Evolutionary conservation across 92 coral and sea anemone genomes (phyloP).

Genomic region (Metridium senile): DNA sequence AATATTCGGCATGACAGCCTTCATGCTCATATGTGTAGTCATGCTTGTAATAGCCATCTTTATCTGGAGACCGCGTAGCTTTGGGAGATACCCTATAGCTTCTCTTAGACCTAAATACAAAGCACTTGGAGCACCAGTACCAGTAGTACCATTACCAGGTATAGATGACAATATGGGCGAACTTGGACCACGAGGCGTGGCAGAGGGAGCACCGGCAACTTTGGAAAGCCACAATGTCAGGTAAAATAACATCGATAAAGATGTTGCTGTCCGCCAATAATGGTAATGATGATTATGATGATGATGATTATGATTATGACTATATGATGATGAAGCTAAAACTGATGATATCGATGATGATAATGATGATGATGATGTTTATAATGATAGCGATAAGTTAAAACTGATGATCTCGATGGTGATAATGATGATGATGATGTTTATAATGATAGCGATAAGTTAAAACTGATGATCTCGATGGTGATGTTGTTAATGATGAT

Average conservation of each 20-base stretch:
- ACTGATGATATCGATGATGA: too few relatives aligned
- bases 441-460: too few relatives aligned
- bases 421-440: too few relatives aligned
- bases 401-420: too few relatives aligned
- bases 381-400: too few relatives aligned
- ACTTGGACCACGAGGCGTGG: constrained; percentile 93
- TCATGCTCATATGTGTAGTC: constrained; percentile 89
- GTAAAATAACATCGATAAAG: background rate
- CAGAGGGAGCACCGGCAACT: constrained; percentile 85
- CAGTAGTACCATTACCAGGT: constrained; percentile 96
- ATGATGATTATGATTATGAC: too few relatives aligned
- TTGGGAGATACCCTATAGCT: constrained; percentile 83
- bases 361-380: too few relatives aligned
- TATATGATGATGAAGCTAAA: too few relatives aligned
- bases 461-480: too few relatives aligned
- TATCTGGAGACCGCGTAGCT: constrained; percentile 97
- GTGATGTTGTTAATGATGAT: too few relatives aligned
- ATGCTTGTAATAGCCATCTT: constrained; percentile 95
- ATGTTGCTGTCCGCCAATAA: too few relatives aligned
- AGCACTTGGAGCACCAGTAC: constrained; percentile 98
- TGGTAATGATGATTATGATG: too few relatives aligned
- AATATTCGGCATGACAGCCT: constrained; percentile 91
- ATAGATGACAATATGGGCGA: constrained; percentile 85
- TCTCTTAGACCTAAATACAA: constrained; percentile 94
- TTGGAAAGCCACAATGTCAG: constrained; percentile 67